phyloP scores from a whole-genome alignment of 2,113 vertebrate genomes.

The Setophaga kirtlandii region DNA sequence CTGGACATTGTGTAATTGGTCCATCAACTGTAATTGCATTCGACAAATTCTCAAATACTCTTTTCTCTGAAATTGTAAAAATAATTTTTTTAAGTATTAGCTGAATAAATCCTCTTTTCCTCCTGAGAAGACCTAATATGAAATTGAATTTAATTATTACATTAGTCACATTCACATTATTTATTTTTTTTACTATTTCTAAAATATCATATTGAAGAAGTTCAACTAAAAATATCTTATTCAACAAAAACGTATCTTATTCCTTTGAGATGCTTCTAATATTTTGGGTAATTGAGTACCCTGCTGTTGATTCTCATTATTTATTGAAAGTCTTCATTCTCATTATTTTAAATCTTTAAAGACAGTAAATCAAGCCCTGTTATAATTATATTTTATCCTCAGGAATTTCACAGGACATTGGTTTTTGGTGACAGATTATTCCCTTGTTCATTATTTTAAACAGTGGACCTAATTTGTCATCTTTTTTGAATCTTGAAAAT shows the following conservation, averaged over 20 bases:
- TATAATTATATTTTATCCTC: background rate
- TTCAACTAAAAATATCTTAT: background rate
- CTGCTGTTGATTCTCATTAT: background rate
- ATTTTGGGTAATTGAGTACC: background rate
- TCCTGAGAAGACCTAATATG: background rate
- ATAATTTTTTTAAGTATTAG: background rate
- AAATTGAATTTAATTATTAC: background rate
- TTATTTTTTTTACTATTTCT: background rate
- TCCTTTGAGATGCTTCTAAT: background rate
- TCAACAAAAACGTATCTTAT: background rate
- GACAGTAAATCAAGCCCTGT: background rate
- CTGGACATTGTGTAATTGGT: background rate
- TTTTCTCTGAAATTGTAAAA: background rate
- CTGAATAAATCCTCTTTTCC: background rate
- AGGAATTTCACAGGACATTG: background rate
- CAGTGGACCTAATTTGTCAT: rapidly evolving
- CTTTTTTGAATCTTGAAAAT: background rate
- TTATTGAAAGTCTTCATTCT: background rate
- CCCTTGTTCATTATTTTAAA: background rate
- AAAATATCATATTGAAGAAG: background rate
- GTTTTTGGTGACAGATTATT: background rate
- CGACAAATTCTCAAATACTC: background rate
- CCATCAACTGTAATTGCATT: background rate
- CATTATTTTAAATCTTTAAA: conserved; percentile 3
- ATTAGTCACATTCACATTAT: background rate